phyloP scores from a whole-genome alignment of 2,113 vertebrate genomes.

The Caloenas nicobarica region DNA sequence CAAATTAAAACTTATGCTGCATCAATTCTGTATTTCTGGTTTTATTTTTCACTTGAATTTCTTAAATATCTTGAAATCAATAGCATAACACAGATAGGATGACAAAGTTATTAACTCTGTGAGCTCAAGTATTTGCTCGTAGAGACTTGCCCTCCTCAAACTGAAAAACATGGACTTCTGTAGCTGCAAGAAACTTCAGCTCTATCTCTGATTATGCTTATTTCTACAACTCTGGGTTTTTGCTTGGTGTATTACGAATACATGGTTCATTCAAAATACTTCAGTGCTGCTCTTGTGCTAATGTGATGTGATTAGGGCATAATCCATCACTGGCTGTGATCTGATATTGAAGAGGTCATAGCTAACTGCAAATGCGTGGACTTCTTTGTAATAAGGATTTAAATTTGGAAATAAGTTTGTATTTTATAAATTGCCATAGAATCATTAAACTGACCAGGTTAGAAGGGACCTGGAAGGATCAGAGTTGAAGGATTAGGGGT shows the following conservation, averaged over 20 bases:
- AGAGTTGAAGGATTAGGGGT: neutral
- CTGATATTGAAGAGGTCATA: neutral
- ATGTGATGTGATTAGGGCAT: neutral
- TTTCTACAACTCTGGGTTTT: neutral
- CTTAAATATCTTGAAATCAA: neutral
- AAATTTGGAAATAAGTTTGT: neutral
- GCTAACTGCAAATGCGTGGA: neutral
- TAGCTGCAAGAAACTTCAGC: neutral
- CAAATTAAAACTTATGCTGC: slow-evolving; percentile 17
- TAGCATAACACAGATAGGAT: fast-evolving
- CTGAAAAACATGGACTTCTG: neutral
- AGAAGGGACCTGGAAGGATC: neutral
- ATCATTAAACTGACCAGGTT: neutral
- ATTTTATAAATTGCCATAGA: neutral
- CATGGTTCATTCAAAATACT: neutral
- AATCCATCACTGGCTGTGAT: neutral
- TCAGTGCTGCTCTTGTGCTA: neutral
- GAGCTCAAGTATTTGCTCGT: neutral
- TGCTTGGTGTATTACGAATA: neutral
- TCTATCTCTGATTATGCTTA: neutral
- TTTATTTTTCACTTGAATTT: neutral
- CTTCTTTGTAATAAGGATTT: neutral
- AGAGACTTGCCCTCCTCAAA: neutral
- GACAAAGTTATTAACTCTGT: neutral
- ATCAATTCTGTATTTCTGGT: neutral